phyloP scores from a whole-genome alignment of 2,113 vertebrate species.

The Epinephelus moara region DNA sequence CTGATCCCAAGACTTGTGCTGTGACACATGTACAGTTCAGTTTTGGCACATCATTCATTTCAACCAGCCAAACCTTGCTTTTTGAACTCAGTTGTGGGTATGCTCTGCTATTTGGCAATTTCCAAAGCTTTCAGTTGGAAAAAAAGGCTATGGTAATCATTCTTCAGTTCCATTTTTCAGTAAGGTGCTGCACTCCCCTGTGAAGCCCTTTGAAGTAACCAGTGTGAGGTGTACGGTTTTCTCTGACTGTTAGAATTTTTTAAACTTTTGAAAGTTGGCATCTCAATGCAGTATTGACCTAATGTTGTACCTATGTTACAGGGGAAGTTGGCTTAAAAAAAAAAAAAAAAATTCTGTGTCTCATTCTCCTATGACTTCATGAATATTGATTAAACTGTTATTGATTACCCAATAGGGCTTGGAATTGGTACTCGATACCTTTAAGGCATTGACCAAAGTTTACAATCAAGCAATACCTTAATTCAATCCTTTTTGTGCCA shows the following conservation, averaged over 20 bases:
- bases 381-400: constrained; percentile 6
- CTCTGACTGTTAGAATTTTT: background rate
- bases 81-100: constrained; percentile 31
- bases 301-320: too few relatives aligned
- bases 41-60: constrained; percentile 3
- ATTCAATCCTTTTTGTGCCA: too few relatives aligned
- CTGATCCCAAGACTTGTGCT: constrained; percentile 16
- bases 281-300: background rate
- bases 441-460: too few relatives aligned
- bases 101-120: constrained; percentile 12
- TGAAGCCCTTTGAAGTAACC: background rate
- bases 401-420: background rate
- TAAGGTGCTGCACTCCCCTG: background rate
- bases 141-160: background rate
- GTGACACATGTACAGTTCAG: background rate
- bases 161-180: background rate
- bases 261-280: background rate
- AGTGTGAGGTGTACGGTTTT: background rate
- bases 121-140: constrained; percentile 15
- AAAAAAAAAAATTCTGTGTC: background rate
- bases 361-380: background rate
- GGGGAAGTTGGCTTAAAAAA: background rate
- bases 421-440: too few relatives aligned
- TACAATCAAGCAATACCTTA: too few relatives aligned
- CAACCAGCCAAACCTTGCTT: constrained; percentile 11